Evolutionary conservation across 2,113 vertebrate genomes (phyloP).

Genomic region (Suncus etruscus): DNA sequence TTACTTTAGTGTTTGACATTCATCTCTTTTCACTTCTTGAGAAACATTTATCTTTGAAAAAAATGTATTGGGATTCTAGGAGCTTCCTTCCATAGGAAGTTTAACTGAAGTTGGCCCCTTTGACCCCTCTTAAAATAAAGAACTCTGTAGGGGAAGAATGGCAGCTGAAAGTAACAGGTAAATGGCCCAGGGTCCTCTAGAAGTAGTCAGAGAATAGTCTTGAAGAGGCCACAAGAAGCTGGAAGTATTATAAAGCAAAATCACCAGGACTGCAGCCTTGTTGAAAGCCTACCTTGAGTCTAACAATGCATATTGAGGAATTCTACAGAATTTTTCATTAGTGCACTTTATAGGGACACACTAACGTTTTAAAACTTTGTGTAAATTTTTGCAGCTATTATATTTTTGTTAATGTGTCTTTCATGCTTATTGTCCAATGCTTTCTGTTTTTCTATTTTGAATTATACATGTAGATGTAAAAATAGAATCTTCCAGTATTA

Average conservation of each 20-base stretch:
- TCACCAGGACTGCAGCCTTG: background rate
- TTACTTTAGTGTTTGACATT: background rate
- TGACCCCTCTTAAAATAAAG: slow-evolving; percentile 22
- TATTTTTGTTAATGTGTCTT: slow-evolving; percentile 40
- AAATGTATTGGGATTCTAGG: background rate
- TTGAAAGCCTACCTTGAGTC: slow-evolving; percentile 9
- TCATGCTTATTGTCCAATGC: background rate
- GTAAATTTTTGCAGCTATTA: slow-evolving; percentile 59
- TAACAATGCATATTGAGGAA: slow-evolving; percentile 36
- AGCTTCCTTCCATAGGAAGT: slow-evolving; percentile 41
- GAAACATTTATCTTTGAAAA: slow-evolving; percentile 1
- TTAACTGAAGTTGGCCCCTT: slow-evolving; percentile 27
- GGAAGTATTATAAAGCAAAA: background rate
- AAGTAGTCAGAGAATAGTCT: background rate
- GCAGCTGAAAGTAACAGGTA: slow-evolving; percentile 26
- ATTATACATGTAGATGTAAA: slow-evolving; percentile 44
- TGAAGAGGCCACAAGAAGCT: background rate
- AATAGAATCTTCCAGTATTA: slow-evolving; percentile 2
- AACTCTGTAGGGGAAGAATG: slow-evolving; percentile 9
- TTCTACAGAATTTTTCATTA: slow-evolving; percentile 21
- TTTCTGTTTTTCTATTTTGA: slow-evolving; percentile 58
- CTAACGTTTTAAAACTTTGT: slow-evolving; percentile 60
- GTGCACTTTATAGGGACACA: slow-evolving; percentile 46
- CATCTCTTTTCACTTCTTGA: background rate
- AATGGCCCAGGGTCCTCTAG: background rate